Conservation (phyloP, 2,797 vertebrate genomes). For the Sylvilagus floridanus region DNA sequence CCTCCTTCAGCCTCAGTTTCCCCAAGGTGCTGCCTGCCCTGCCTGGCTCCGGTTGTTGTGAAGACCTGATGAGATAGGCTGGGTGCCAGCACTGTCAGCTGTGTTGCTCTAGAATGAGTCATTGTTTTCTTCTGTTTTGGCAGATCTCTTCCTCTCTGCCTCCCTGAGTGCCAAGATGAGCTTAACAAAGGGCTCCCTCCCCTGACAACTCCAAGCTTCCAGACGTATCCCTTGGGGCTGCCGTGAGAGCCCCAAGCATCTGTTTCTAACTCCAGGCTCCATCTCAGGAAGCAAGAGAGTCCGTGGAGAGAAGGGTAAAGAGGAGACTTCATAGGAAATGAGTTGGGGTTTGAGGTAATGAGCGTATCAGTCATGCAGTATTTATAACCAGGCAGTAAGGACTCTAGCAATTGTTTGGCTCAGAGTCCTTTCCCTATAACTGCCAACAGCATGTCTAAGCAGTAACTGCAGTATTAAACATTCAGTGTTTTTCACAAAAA, state of each 20-base stretch:
- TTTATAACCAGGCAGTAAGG: background rate
- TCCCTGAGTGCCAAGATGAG: background rate
- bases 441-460: background rate
- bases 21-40: background rate
- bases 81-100: background rate
- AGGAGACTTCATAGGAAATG: conserved; percentile 13
- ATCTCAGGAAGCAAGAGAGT: conserved; percentile 52
- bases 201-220: conserved; percentile 29
- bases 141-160: conserved; percentile 30
- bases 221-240: conserved; percentile 17
- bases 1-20: background rate
- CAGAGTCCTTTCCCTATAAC: background rate
- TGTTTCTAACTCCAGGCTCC: conserved; percentile 43
- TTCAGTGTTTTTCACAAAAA: conserved; percentile 35
- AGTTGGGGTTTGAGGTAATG: background rate
- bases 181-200: conserved; percentile 49
- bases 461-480: conserved; percentile 7
- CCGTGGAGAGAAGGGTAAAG: conserved; percentile 1
- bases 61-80: background rate
- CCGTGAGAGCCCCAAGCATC: conserved; percentile 9
- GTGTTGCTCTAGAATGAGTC: background rate
- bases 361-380: background rate
- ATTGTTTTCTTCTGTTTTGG: conserved; percentile 30
- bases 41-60: background rate
- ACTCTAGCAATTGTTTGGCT: background rate